Evolutionary conservation across 2,797 vertebrate species (phyloP).

Genomic region (Catostomus latipinnis): DNA sequence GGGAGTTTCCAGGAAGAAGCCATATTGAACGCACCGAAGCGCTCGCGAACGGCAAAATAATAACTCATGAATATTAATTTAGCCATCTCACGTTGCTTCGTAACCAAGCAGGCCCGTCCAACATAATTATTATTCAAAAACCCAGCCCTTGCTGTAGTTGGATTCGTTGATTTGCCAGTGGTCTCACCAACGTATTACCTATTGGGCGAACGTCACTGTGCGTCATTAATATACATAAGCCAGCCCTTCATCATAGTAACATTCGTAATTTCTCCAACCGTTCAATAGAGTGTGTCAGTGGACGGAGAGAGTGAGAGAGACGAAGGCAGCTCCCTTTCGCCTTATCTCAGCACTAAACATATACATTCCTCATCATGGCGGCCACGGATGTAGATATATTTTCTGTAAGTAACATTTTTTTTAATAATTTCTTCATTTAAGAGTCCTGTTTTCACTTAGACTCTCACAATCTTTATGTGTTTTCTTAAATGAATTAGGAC

Average conservation of each 20-base stretch:
- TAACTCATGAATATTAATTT: slow-evolving; percentile 5
- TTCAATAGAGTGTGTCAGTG: background rate
- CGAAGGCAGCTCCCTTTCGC: slow-evolving; percentile 69
- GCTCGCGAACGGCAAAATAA: slow-evolving; percentile 31
- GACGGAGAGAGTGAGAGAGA: slow-evolving; percentile 15
- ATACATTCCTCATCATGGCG: slow-evolving; percentile 80
- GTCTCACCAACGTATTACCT: background rate
- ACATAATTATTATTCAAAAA: background rate
- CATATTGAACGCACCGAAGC: slow-evolving; percentile 85
- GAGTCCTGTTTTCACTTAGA: too few species aligned
- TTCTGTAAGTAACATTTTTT: slow-evolving; percentile 72
- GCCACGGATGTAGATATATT: slow-evolving; percentile 84
- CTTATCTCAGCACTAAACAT: slow-evolving; percentile 55
- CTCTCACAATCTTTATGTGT: background rate
- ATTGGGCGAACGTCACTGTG: background rate
- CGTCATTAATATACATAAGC: background rate
- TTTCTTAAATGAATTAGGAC: slow-evolving; percentile 20
- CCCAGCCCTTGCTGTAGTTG: background rate
- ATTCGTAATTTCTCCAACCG: background rate
- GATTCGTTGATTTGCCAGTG: background rate
- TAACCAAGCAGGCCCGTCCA: too few species aligned
- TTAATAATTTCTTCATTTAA: background rate
- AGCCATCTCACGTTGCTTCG: background rate
- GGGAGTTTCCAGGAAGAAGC: slow-evolving; percentile 86
- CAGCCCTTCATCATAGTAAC: slow-evolving; percentile 8